These are phyloP conservation scores for Erebia aethiops DNA, from an alignment of 2,888 invertebrate species.

Conservation along the genomic window DNA sequence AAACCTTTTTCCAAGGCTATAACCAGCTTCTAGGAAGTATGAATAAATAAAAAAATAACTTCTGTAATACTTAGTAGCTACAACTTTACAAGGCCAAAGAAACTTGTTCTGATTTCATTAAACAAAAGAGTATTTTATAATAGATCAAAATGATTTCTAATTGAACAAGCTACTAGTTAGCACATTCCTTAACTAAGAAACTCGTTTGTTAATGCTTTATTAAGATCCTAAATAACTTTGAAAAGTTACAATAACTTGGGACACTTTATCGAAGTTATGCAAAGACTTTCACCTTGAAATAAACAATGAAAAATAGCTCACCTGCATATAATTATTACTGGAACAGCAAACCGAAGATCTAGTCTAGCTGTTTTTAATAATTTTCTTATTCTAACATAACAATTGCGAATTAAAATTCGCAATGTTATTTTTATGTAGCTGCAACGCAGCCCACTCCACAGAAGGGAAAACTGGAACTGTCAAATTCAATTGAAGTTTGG, in stretches of 20 bases:
- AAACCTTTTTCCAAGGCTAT: slow-evolving; percentile 35
- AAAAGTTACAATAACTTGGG: slow-evolving; percentile 1
- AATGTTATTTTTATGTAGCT: slow-evolving; percentile 51
- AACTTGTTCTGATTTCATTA: slow-evolving; percentile 42
- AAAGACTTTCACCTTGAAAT: slow-evolving; percentile 66
- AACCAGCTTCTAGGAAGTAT: slow-evolving; percentile 34
- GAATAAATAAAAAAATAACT: slow-evolving; percentile 34
- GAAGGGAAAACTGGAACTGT: slow-evolving; percentile 60
- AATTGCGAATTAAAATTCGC: slow-evolving; percentile 53
- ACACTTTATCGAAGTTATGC: slow-evolving; percentile 20
- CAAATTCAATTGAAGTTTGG: neutral
- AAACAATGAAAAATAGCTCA: slow-evolving; percentile 46
- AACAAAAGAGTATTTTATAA: slow-evolving; percentile 9
- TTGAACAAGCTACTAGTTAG: slow-evolving; percentile 12
- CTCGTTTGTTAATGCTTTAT: slow-evolving; percentile 14
- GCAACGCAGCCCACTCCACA: slow-evolving; percentile 53
- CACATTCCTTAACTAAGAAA: neutral
- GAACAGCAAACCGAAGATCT: slow-evolving; percentile 55
- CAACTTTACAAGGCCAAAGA: slow-evolving; percentile 45
- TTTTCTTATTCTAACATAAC: slow-evolving; percentile 56
- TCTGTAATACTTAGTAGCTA: slow-evolving; percentile 18
- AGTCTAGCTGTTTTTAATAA: slow-evolving; percentile 50
- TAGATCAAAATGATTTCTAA: slow-evolving; percentile 11
- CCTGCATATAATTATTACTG: slow-evolving; percentile 56
- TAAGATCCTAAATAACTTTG: neutral